phyloP scores from a whole-genome alignment of 2,888 invertebrate genomes.

The Colostygia pectinataria region DNA sequence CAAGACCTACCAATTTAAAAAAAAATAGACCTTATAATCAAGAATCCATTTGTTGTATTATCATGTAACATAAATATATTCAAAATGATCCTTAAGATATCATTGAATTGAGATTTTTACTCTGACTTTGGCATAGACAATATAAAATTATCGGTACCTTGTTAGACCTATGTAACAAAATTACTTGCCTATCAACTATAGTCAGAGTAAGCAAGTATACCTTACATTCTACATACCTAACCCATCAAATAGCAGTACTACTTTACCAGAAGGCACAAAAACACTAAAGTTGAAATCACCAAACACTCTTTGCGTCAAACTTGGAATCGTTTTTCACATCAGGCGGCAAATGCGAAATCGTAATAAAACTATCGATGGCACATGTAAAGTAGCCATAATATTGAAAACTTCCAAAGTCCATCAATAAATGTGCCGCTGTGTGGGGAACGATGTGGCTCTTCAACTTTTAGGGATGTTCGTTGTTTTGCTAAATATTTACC shows the following conservation, averaged over 20 bases:
- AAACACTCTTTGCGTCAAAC: constrained; percentile 46
- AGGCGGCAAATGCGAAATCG: constrained; percentile 82
- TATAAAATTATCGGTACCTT: no score
- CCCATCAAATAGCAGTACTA: neutral
- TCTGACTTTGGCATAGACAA: no score
- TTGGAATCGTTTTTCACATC: constrained; percentile 69
- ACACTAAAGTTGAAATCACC: constrained; percentile 40
- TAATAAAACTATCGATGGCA: constrained; percentile 79
- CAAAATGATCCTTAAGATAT: no score
- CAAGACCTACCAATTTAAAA: no score
- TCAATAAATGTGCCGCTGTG: constrained; percentile 78
- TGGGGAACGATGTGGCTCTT: constrained; percentile 59
- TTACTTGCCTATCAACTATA: no score
- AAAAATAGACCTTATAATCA: no score
- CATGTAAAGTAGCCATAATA: constrained; percentile 82
- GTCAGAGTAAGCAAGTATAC: no score
- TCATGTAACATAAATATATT: no score
- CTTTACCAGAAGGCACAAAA: constrained; percentile 20
- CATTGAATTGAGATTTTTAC: no score
- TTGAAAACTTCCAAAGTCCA: constrained; percentile 82
- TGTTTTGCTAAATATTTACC: neutral
- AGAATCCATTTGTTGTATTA: no score
- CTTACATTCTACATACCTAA: neutral
- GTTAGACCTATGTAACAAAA: no score
- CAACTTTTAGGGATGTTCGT: constrained; percentile 20